Evolutionary conservation across 2,888 invertebrate species (phyloP), one percentile per base, ranked within the genome.

Genomic region (Epiperipatus broadwayi): DNA sequence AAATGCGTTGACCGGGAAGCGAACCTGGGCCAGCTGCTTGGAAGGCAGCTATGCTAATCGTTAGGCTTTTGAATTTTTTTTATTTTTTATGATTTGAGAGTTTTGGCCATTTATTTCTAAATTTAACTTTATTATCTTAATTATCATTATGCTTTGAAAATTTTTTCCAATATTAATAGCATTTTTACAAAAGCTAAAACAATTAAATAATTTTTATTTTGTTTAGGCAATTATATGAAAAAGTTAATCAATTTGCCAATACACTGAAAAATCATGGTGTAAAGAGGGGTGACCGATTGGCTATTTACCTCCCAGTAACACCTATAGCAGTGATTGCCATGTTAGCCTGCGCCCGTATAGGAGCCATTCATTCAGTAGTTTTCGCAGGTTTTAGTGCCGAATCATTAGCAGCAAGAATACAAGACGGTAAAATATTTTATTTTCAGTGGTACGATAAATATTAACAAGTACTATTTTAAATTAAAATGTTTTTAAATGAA

Each of bases 381-480:
- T 66, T 66, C 52, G 66, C 63, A 33, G 66, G 66, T 5, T 66
- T 66, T 49, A 63, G 63, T 45, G 50, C 63, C 3, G 60, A 63
- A 37, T 60, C 64, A 7, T 49, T 66, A 5, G 59, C 62, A 20
- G 53, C 56, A 4, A 49, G 64, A 40, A 62, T 64, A 14, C 52
- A 54, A 34, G 62, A 63, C 51, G 59, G 59, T 58, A 47, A 40
- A 32, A 14, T 12, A 10, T 3, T 10, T 38, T 33, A 5, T 30
- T 7, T 7, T 40, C 4, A 2, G 16, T 16, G 22, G 4, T 8
- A 25, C n/a, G 25, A 10, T n/a, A 8, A 25, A 25, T 25, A 25
- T 25, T 25, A 10, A 10, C 25, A 8, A 25, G 8, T 25, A 10
- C 25, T n/a, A n/a, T 8, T 25, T n/a, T n/a, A n/a, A n/a, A n/a